Percentiles rank a stretch among this genome's conserved stretches.
phyloP scores from a whole-genome alignment of 1,140 invertebrate species.

The Cotesia vestalis region DNA sequence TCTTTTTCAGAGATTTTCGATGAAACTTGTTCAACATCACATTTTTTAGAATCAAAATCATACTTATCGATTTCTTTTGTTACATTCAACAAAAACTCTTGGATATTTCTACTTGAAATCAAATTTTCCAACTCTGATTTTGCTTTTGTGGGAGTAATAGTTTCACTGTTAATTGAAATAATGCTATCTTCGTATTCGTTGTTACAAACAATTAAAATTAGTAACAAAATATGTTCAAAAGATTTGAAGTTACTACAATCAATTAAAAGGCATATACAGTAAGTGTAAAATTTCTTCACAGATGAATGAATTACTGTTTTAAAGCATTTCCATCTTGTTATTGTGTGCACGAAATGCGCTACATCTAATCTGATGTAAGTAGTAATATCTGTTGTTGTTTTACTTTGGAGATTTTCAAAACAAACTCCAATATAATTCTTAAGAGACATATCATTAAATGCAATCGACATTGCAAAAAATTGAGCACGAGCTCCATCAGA shows the following conservation, averaged over 20 bases:
- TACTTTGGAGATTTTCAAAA: neutral
- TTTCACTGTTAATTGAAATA: neutral
- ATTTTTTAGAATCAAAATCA: neutral
- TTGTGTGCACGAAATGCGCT: neutral
- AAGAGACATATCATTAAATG: constrained; percentile 1
- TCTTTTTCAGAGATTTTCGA: neutral
- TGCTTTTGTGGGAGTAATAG: neutral
- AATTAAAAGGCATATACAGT: constrained; percentile 8
- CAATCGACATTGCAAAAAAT: constrained; percentile 2
- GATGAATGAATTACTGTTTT: constrained; percentile 1
- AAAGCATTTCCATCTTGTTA: neutral
- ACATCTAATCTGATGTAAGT: constrained; percentile 10
- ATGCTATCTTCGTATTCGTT: neutral
- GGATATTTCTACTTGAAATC: neutral
- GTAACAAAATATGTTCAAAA: constrained; percentile 3
- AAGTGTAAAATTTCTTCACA: neutral
- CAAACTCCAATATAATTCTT: neutral
- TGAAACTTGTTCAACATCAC: neutral
- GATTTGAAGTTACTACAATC: neutral
- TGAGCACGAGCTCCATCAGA: constrained; percentile 1
- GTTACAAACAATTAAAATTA: constrained; percentile 1
- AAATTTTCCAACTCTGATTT: neutral
- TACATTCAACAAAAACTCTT: neutral
- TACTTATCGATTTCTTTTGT: neutral
- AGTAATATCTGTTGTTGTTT: neutral